phyloP scores from a whole-genome alignment of 92 coral and sea anemone genomes.

The Blastomussa wellsi region DNA sequence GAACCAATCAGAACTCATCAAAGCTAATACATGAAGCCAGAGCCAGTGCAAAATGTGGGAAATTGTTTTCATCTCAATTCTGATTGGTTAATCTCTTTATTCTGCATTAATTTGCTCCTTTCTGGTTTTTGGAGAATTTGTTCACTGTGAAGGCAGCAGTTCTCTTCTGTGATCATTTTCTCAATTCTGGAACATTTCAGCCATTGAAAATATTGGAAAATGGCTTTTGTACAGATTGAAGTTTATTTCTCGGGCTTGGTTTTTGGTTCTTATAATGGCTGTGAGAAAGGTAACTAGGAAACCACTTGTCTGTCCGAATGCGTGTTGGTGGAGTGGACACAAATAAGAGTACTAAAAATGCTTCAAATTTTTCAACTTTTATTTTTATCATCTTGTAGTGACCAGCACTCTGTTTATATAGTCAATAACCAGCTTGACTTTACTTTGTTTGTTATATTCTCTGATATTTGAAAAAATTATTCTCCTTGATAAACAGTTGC shows the following conservation, averaged over 20 bases:
- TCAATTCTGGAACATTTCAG: background rate
- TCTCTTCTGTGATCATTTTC: background rate
- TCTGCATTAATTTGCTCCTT: background rate
- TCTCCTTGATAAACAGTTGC: constrained; percentile 85
- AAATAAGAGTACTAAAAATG: constrained; percentile 13
- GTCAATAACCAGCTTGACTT: constrained; percentile 95
- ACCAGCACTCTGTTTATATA: constrained; percentile 84
- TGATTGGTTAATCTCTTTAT: too few species aligned
- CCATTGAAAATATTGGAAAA: background rate
- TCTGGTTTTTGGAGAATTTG: background rate
- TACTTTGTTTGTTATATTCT: constrained; percentile 42
- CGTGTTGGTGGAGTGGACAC: background rate
- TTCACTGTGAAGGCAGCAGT: background rate
- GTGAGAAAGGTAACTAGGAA: background rate
- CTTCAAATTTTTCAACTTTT: constrained; percentile 41
- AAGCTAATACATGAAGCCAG: too few species aligned
- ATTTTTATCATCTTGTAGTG: constrained; percentile 63
- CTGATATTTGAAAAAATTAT: constrained; percentile 56
- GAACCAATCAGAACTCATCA: too few species aligned
- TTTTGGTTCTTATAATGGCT: too few species aligned
- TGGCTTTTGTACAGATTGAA: background rate
- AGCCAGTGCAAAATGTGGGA: too few species aligned
- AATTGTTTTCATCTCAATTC: too few species aligned
- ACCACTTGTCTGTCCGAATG: background rate
- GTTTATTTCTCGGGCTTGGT: background rate